phyloP scores from a whole-genome alignment of 2,113 vertebrate species.

The Brevimyrus niger region DNA sequence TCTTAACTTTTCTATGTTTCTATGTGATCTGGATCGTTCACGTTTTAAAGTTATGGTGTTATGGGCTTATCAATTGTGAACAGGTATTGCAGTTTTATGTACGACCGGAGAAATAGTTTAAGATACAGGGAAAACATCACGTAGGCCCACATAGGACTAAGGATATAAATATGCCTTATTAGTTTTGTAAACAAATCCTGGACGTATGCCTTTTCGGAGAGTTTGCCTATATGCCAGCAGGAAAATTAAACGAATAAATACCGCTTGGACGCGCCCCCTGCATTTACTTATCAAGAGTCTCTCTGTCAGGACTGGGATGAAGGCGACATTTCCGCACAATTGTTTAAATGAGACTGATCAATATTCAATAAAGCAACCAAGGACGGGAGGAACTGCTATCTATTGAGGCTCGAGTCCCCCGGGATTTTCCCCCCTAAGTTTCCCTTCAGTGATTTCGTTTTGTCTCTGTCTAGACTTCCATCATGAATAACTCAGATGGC shows the following conservation, averaged over 20 bases:
- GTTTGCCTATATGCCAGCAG: not conserved
- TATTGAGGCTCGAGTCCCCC: constrained; percentile 34
- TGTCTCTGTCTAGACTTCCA: constrained; percentile 53
- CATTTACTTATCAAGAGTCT: not conserved
- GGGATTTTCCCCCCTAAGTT: constrained; percentile 45
- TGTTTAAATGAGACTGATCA: constrained; percentile 22
- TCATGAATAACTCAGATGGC: constrained; percentile 32
- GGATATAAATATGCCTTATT: not conserved
- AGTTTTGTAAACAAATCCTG: not conserved
- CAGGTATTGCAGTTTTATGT: not conserved
- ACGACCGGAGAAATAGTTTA: not conserved
- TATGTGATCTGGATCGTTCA: constrained; percentile 35
- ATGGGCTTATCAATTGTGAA: not conserved
- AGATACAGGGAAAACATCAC: not conserved
- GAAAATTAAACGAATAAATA: not conserved
- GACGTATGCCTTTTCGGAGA: not conserved
- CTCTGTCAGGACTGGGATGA: not conserved
- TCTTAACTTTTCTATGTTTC: constrained; percentile 31
- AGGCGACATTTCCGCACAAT: constrained; percentile 12
- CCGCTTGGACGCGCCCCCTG: not conserved
- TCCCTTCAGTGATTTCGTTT: constrained; percentile 69
- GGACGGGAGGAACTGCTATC: constrained; percentile 56
- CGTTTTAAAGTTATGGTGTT: constrained; percentile 54
- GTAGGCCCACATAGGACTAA: not conserved
- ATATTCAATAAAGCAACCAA: constrained; percentile 28